Base-by-base conservation (phyloP, 2,113 vertebrate genomes). In the Pelodiscus sinensis region DNA sequence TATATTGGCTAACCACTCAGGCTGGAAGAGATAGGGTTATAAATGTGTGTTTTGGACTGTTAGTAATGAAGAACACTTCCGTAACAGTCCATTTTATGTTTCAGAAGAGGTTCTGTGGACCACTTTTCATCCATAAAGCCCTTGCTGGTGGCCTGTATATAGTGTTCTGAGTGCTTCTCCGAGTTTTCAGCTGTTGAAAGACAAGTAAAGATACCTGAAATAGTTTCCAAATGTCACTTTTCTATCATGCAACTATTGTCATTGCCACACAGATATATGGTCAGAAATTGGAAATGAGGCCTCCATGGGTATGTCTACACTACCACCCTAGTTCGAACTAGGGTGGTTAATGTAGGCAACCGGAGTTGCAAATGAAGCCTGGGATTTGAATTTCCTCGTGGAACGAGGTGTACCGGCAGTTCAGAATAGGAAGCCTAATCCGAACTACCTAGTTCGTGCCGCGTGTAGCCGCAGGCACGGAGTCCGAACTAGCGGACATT, bases 41-140 rank as follows among this genome's bases (percentile, higher is more conserved):
- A 82, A 25, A 65, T 14, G 55, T 85, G 10, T 0, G 1, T 79
- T 90, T 62, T 79, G 65, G 12, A 86, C 18, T 0, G 0, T 82
- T 89, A 77, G 52, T 10, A 10, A 50, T 50, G 58, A 86, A 58
- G 6, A 84, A 1, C 24, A 38, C 54, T 25, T 27, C 6, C 3
- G 27, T 71, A 82, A 3, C 52, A 57, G 1, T n/a, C 51, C 27
- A 8, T 50, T 58, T 3, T 58, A n/a, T 38, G 4, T 25, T 89
- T 79, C 9, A 73, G 27, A 87, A 13, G 8, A 25, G 8, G 13
- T 62, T 85, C n/a, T 77, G 38, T 25, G 71, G 21, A 21, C 65
- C 89, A 22, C 18, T 50, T 65, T 5, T 58, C 24, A 11, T 50
- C 24, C 38, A 75, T 50, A 68, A 35, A 86, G 62, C 4, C 31